phyloP scores from a whole-genome alignment of 2,888 invertebrate genomes.

The Diplolepis rosae region DNA sequence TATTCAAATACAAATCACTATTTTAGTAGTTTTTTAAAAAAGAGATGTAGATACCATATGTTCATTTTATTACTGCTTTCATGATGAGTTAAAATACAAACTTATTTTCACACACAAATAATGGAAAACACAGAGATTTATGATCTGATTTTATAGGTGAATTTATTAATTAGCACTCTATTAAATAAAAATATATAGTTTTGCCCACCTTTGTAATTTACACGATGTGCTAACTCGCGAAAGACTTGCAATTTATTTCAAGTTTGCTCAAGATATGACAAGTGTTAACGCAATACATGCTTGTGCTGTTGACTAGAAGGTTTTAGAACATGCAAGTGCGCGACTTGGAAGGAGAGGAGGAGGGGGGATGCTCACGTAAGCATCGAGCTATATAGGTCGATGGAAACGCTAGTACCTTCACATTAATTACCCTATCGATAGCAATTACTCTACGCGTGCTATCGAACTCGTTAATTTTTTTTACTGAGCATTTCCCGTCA shows the following conservation, averaged over 20 bases:
- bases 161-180: background rate
- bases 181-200: background rate
- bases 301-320: background rate
- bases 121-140: background rate
- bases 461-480: conserved; percentile 42
- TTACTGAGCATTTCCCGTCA: conserved; percentile 35
- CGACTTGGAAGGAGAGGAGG: background rate
- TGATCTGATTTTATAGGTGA: background rate
- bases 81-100: background rate
- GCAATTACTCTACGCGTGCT: conserved; percentile 38
- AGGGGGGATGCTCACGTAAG: conserved; percentile 26
- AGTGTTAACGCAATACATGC: conserved; percentile 6
- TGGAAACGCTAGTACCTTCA: conserved; percentile 32
- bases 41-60: background rate
- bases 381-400: conserved; percentile 28
- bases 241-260: background rate
- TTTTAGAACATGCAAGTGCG: conserved; percentile 27
- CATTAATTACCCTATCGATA: conserved; percentile 43
- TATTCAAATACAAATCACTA: background rate
- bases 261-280: background rate
- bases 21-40: background rate
- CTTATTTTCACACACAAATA: background rate
- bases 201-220: background rate
- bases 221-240: background rate
- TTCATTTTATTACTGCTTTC: background rate